Conservation (phyloP, 1,140 invertebrate genomes). For the Zaprionus davidi region DNA sequence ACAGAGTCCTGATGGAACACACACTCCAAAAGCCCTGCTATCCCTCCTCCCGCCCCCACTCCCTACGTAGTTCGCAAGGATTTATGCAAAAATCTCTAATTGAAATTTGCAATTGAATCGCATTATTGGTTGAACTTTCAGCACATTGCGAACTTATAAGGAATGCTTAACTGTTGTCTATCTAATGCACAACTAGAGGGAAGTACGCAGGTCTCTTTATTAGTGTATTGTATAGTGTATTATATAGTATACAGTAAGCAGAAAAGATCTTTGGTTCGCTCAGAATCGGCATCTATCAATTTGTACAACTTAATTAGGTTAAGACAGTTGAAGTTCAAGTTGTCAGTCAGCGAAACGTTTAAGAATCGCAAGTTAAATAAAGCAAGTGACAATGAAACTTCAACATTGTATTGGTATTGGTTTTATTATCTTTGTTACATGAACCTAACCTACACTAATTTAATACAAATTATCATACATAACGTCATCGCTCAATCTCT, state of each 20-base stretch:
- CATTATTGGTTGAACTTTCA: not conserved
- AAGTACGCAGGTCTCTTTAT: too few species aligned
- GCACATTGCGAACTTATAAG: not conserved
- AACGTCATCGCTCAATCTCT: not conserved
- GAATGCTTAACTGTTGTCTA: not conserved
- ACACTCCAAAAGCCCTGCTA: not conserved
- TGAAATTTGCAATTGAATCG: not conserved
- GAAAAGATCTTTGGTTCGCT: too few species aligned
- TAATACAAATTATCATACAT: not conserved
- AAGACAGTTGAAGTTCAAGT: too few species aligned
- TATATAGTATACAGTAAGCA: too few species aligned
- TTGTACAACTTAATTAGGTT: too few species aligned
- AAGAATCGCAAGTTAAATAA: too few species aligned
- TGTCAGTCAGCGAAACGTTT: too few species aligned
- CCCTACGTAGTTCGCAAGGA: slow-evolving; percentile 2
- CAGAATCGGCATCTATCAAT: too few species aligned
- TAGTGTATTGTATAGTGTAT: too few species aligned
- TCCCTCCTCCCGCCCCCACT: not conserved
- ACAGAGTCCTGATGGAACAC: not conserved
- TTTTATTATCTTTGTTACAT: not conserved
- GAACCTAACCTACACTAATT: not conserved
- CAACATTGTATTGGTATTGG: not conserved
- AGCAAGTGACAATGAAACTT: too few species aligned
- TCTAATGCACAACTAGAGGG: not conserved
- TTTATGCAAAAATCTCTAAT: slow-evolving; percentile 1